phyloP scores from a whole-genome alignment of 2,888 invertebrate species.

The Rhorus exstirpatorius region DNA sequence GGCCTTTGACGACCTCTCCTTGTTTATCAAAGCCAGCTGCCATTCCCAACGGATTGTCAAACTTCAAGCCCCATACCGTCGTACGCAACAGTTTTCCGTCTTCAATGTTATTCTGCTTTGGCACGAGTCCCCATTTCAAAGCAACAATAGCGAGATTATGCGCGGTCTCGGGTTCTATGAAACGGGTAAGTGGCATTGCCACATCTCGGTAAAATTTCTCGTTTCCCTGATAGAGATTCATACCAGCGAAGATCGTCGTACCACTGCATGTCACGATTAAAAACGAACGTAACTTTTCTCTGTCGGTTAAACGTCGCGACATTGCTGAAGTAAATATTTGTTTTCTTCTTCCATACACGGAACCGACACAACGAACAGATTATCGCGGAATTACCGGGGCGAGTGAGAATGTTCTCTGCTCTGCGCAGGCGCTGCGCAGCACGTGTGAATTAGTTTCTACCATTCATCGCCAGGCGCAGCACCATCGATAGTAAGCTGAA shows the following conservation, averaged over 20 bases:
- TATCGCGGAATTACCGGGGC: too few species aligned
- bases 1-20: slow-evolving; percentile 94
- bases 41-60: slow-evolving; percentile 97
- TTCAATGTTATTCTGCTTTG: slow-evolving; percentile 86
- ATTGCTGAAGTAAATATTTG: slow-evolving; percentile 65
- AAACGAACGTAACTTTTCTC: slow-evolving; percentile 91
- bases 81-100: slow-evolving; percentile 90
- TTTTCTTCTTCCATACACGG: neutral
- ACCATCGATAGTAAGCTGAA: too few species aligned
- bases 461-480: too few species aligned
- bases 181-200: slow-evolving; percentile 90
- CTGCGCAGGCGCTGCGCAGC: too few species aligned
- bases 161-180: slow-evolving; percentile 93
- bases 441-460: too few species aligned
- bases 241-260: slow-evolving; percentile 89
- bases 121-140: slow-evolving; percentile 92
- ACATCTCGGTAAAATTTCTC: slow-evolving; percentile 92
- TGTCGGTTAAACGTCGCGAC: slow-evolving; percentile 75
- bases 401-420: too few species aligned
- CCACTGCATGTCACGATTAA: slow-evolving; percentile 90
- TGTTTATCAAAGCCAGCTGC: slow-evolving; percentile 99
- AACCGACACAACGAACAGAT: too few species aligned
- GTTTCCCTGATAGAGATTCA: slow-evolving; percentile 90
- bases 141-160: slow-evolving; percentile 93
- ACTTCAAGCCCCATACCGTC: slow-evolving; percentile 90